phyloP scores from a whole-genome alignment of 2,113 vertebrate species.

The Ifrita kowaldi region DNA sequence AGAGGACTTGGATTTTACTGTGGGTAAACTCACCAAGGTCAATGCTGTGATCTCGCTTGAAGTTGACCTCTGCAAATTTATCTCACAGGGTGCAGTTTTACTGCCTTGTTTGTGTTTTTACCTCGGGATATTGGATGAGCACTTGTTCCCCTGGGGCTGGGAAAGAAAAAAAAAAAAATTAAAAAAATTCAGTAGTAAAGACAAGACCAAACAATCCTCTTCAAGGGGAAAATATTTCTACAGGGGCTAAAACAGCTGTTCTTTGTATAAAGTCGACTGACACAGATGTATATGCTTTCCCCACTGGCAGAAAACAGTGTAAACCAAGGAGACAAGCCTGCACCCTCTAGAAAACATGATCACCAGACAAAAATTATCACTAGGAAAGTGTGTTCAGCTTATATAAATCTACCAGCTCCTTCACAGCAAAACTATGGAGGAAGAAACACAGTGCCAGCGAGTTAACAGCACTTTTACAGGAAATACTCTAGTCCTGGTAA shows the following conservation, averaged over 20 bases:
- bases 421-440: background rate
- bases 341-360: background rate
- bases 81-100: background rate
- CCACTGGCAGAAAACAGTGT: background rate
- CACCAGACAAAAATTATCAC: background rate
- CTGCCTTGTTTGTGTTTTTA: background rate
- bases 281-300: background rate
- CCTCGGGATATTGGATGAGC: constrained; percentile 2
- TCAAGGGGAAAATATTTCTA: background rate
- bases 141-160: background rate
- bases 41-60: background rate
- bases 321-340: background rate
- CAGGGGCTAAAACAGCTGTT: constrained; percentile 17
- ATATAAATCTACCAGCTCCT: background rate
- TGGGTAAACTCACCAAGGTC: constrained; percentile 27
- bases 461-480: background rate
- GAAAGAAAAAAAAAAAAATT: background rate
- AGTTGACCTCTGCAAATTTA: constrained; percentile 17
- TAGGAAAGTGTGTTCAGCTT: background rate
- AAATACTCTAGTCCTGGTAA: background rate
- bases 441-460: background rate
- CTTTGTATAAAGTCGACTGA: background rate
- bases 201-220: constrained; percentile 46
- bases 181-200: background rate
- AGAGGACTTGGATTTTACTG: background rate